These are phyloP conservation scores for Malurus leucopterus DNA, from an alignment of 2,797 vertebrate species.

Conservation along the genomic window DNA sequence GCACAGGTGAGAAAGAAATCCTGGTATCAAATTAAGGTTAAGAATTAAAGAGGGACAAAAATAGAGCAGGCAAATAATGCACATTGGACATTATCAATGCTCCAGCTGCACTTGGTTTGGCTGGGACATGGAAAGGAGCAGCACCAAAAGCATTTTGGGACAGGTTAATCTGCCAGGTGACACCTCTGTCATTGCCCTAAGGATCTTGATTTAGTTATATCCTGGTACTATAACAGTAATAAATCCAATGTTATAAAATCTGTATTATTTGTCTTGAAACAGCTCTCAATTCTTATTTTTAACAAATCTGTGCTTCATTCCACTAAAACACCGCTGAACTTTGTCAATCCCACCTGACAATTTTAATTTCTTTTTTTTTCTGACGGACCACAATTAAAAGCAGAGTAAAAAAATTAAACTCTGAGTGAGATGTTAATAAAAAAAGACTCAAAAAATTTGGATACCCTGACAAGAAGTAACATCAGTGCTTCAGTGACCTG, in stretches of 20 bases:
- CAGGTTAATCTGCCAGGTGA: not conserved
- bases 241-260: not conserved
- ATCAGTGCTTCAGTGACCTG: not conserved
- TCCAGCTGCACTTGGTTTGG: not conserved
- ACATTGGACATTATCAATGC: not conserved
- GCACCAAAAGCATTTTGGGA: not conserved
- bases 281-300: not conserved
- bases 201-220: not conserved
- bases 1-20: not conserved
- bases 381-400: not conserved
- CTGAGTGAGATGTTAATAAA: not conserved
- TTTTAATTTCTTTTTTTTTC: not conserved
- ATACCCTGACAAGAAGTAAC: not conserved
- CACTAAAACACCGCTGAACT: not conserved
- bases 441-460: not conserved
- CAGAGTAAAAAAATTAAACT: not conserved
- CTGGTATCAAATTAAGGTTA: not conserved
- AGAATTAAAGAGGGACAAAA: not conserved
- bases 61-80: not conserved
- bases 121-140: not conserved
- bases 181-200: not conserved
- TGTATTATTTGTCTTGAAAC: not conserved
- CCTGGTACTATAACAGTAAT: fast-evolving
- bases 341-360: not conserved
- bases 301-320: not conserved